Evolutionary conservation across 2,113 vertebrate genomes (phyloP).

Genomic region (Pomatostomus ruficeps): DNA sequence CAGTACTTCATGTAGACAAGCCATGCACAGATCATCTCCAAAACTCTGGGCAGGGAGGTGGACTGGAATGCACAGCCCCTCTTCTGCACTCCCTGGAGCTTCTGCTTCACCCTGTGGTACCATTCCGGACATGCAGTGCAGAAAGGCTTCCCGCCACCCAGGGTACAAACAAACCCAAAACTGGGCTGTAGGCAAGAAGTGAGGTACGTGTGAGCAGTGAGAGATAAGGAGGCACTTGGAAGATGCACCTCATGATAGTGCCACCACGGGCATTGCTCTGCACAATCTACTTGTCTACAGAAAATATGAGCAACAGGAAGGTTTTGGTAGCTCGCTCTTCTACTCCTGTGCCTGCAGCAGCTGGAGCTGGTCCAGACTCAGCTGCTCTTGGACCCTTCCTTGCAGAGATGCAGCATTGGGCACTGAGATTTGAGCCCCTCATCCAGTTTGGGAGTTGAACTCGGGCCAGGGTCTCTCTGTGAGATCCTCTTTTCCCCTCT

Average conservation of each 20-base stretch:
- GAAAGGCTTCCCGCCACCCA: background rate
- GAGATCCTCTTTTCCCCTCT: background rate
- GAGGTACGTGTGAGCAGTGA: background rate
- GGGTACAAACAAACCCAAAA: background rate
- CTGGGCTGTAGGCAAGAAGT: background rate
- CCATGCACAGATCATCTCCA: background rate
- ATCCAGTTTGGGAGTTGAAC: background rate
- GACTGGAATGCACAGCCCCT: background rate
- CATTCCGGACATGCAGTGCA: fast-evolving
- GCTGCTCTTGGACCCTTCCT: background rate
- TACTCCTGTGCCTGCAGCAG: background rate
- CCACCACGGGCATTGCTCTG: background rate
- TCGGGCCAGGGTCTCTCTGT: background rate
- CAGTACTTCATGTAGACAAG: background rate
- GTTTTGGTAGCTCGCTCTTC: background rate
- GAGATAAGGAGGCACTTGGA: background rate
- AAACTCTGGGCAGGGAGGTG: background rate
- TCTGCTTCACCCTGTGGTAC: background rate
- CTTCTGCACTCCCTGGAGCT: background rate
- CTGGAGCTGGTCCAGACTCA: background rate
- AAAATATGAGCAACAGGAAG: background rate
- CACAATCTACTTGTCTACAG: background rate
- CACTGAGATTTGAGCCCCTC: background rate
- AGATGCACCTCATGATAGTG: background rate
- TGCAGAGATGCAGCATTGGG: background rate